Evolutionary conservation across 2,888 invertebrate species (phyloP).

Genomic region (Drosophila differens): DNA sequence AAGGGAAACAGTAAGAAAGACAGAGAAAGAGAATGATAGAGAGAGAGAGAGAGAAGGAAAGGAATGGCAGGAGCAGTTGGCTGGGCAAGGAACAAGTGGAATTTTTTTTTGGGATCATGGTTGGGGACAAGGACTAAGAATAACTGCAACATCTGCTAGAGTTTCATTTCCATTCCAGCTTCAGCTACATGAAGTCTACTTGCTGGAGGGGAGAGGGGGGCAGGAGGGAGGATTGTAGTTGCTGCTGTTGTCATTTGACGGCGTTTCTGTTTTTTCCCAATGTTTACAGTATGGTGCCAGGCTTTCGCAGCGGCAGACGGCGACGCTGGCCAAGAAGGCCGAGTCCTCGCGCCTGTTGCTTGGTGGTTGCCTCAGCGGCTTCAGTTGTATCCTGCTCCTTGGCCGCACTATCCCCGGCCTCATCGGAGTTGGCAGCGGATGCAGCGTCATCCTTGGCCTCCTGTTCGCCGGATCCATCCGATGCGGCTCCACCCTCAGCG

Average conservation of each 20-base stretch:
- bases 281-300: conserved; percentile 85
- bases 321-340: conserved; percentile 90
- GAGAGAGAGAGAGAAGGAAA: background rate
- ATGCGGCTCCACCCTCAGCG: conserved; percentile 52
- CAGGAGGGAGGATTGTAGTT: background rate
- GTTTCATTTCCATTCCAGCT: conserved; percentile 39
- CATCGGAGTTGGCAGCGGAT: conserved; percentile 60
- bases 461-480: conserved; percentile 61
- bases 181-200: conserved; percentile 5
- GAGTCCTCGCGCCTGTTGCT: conserved; percentile 88
- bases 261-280: conserved; percentile 7
- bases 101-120: background rate
- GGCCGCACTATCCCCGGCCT: conserved; percentile 51
- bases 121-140: background rate
- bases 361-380: conserved; percentile 86
- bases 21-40: background rate
- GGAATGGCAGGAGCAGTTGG: conserved; percentile 31
- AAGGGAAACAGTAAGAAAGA: background rate
- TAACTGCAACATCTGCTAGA: conserved; percentile 32
- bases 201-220: background rate
- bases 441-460: conserved; percentile 55
- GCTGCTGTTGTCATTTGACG: conserved; percentile 41
- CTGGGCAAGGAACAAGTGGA: conserved; percentile 39
- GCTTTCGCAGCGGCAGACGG: conserved; percentile 88
- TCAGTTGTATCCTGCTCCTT: conserved; percentile 81